Conservation (phyloP, 2,797 vertebrate species). For the Esox lucius region DNA sequence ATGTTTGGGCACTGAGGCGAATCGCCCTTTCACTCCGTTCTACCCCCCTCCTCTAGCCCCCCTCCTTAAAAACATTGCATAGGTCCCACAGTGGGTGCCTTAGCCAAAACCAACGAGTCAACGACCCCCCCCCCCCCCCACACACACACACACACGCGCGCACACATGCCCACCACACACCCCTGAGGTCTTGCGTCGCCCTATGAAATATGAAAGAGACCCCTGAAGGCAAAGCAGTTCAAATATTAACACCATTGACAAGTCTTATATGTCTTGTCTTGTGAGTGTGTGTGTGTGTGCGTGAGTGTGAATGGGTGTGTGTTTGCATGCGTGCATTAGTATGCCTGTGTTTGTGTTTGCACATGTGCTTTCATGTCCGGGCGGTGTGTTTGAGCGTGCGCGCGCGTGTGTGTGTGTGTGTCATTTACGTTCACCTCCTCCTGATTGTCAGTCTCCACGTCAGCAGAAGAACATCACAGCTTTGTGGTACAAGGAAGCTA, state of each 20-base stretch:
- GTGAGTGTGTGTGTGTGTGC: constrained; percentile 23
- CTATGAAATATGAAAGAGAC: constrained; percentile 55
- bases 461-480: constrained; percentile 25
- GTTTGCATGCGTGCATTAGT: too few species aligned
- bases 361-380: background rate
- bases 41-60: background rate
- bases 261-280: constrained; percentile 54
- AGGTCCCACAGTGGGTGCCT: constrained; percentile 20
- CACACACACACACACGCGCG: constrained; percentile 9
- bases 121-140: constrained; percentile 1
- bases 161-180: background rate
- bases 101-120: constrained; percentile 15
- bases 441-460: constrained; percentile 27
- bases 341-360: background rate
- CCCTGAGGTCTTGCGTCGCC: constrained; percentile 23
- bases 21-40: background rate
- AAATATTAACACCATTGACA: constrained; percentile 55
- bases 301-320: background rate
- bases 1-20: constrained; percentile 12
- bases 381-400: background rate
- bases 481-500: constrained; percentile 33
- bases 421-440: constrained; percentile 45
- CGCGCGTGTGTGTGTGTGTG: background rate
- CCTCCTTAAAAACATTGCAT: background rate
- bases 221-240: constrained; percentile 41